Percentiles rank a stretch among this genome's conserved stretches.
Evolutionary conservation across 1,140 invertebrate genomes (phyloP).

Genomic region (Drosophila arizonae): DNA sequence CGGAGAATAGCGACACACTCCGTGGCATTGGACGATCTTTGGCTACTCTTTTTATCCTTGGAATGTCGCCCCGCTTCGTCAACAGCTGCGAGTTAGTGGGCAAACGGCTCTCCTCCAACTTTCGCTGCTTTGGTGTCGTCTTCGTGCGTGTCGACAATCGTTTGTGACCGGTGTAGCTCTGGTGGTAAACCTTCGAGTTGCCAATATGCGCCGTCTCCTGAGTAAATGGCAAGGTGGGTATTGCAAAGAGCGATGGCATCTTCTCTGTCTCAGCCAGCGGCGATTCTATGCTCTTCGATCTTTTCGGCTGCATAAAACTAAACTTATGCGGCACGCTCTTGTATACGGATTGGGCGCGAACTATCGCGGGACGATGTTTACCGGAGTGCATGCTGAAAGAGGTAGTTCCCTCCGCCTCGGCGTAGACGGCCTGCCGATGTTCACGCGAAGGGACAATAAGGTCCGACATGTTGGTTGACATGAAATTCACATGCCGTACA

Average conservation of each 20-base stretch:
- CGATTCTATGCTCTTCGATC: not conserved
- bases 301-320: not conserved
- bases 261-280: too few relatives aligned
- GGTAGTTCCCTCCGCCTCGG: not conserved
- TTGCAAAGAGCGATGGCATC: slow-evolving; percentile 11
- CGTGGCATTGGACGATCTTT: not conserved
- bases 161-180: not conserved
- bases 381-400: not conserved
- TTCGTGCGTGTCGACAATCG: not conserved
- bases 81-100: slow-evolving; percentile 23
- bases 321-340: not conserved
- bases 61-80: slow-evolving; percentile 8
- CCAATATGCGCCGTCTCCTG: too few relatives aligned
- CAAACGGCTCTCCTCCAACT: slow-evolving; percentile 3
- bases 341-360: not conserved
- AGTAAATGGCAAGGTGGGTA: not conserved
- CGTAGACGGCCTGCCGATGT: too few relatives aligned
- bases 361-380: not conserved
- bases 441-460: not conserved
- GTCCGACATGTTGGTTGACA: not conserved
- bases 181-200: not conserved
- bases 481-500: slow-evolving; percentile 18
- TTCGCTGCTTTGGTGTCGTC: not conserved
- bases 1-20: slow-evolving; percentile 21
- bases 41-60: not conserved